Conservation (phyloP, 2,888 invertebrate genomes). For the Drosophila buzzatii region DNA sequence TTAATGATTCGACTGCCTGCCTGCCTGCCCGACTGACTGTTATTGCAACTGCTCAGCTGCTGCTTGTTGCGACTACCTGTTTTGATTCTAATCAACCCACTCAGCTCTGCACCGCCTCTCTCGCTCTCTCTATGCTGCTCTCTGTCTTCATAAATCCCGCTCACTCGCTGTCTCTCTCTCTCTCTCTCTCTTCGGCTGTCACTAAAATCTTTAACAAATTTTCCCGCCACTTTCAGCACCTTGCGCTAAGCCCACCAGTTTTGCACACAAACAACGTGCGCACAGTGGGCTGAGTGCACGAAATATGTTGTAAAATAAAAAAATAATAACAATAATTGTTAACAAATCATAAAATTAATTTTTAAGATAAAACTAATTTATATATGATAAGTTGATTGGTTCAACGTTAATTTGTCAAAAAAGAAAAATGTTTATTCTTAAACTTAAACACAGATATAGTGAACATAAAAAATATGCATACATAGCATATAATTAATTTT, state of each 20-base stretch:
- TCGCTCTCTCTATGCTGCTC: conserved; percentile 5
- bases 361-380: neutral
- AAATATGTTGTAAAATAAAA: neutral
- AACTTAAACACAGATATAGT: no score
- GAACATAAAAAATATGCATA: no score
- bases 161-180: conserved; percentile 20
- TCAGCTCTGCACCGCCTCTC: conserved; percentile 36
- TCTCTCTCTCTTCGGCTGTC: conserved; percentile 17
- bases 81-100: conserved; percentile 73
- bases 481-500: no score
- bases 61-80: conserved; percentile 67
- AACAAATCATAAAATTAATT: neutral
- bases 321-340: neutral
- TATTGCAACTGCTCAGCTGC: conserved; percentile 46
- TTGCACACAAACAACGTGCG: conserved; percentile 75
- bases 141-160: conserved; percentile 20
- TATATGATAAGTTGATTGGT: neutral
- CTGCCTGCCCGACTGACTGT: neutral
- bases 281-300: conserved; percentile 50
- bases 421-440: no score
- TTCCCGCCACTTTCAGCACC: conserved; percentile 79
- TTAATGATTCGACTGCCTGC: conserved; percentile 24
- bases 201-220: conserved; percentile 65
- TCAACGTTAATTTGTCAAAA: no score
- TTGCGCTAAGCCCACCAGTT: conserved; percentile 65